Evolutionary conservation across 2,797 vertebrate genomes (phyloP).

Genomic region (Fringilla coelebs): DNA sequence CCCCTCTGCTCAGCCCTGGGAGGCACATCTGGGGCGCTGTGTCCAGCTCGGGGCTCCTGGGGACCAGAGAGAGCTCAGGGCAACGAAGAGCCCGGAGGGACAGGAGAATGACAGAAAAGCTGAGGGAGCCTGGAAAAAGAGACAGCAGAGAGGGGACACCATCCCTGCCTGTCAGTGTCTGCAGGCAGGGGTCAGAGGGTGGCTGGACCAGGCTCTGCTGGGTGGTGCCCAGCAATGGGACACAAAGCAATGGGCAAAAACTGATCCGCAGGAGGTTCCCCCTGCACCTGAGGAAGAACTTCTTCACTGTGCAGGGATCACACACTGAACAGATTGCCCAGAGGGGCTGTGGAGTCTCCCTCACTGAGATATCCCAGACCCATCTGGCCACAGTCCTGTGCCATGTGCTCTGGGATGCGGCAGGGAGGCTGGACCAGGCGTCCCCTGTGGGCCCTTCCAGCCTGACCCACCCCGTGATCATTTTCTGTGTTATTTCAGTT

Average conservation of each 20-base stretch:
- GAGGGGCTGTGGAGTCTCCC: background rate
- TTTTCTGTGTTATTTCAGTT: background rate
- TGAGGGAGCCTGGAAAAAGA: background rate
- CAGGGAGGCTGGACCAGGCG: background rate
- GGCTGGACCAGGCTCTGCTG: background rate
- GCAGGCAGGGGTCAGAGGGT: background rate
- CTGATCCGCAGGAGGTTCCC: background rate
- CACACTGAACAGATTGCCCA: background rate
- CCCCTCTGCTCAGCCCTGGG: background rate
- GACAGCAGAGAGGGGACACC: accelerated
- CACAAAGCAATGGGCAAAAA: background rate
- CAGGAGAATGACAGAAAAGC: background rate
- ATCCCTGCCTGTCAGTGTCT: background rate
- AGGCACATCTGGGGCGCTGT: background rate
- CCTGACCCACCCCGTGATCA: background rate
- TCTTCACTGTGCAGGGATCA: background rate
- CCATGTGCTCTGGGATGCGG: background rate
- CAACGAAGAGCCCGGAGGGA: too few relatives aligned
- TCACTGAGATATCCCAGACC: background rate
- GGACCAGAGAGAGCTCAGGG: background rate
- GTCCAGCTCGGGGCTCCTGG: accelerated
- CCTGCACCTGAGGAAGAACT: background rate
- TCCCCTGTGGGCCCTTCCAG: background rate
- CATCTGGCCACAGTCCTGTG: background rate
- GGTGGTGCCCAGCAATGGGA: too few relatives aligned